Evolutionary conservation across 2,797 vertebrate genomes (phyloP), one percentile per base, ranked within the genome.

Genomic region (Squalus acanthias): DNA sequence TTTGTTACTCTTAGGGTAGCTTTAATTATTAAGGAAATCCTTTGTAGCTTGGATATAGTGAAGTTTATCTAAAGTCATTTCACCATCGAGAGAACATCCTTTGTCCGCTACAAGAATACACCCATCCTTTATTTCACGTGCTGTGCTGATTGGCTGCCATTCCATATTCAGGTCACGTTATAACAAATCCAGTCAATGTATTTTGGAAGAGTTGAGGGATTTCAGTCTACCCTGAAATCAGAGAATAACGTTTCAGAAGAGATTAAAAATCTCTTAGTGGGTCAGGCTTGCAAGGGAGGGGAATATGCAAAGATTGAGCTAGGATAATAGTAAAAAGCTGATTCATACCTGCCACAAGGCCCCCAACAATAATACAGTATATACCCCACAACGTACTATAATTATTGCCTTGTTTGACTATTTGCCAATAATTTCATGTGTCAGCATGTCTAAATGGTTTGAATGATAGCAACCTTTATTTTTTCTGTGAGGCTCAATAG

Each of bases 11-110:
- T 65, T n/a, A 91, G 15, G 29, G 12, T 17, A 63, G 29, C 29
- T 33, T 65, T 92, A n/a, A 92, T 92, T 92, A n/a, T 17, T n/a
- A 65, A 92, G 60, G 57, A 93, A 93, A 46, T 93, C 60, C n/a
- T 93, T 91, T 93, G 91, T 67, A 93, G 63, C 91, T 93, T 69
- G 20, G 33, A 67, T 93, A 9, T 69, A 46, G n/a, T 69, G 20
- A 69, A 69, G 63, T 67, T 65, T 60, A 39, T 65, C 63, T 67
- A 46, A 93, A 93, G 17, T 93, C 5, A 93, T 39, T 69, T 93
- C 6, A 65, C n/a, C 89, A 63, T 63, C 0, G 33, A 92, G 60
- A 65, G 60, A 65, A 92, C 13, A 13, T n/a, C 29, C 65, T 63
- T 91, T 15, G 88, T n/a, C 29, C 29, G 5, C 13, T 15, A 17